phyloP scores from a whole-genome alignment of 2,888 invertebrate genomes.

The Drosophila rubida region DNA sequence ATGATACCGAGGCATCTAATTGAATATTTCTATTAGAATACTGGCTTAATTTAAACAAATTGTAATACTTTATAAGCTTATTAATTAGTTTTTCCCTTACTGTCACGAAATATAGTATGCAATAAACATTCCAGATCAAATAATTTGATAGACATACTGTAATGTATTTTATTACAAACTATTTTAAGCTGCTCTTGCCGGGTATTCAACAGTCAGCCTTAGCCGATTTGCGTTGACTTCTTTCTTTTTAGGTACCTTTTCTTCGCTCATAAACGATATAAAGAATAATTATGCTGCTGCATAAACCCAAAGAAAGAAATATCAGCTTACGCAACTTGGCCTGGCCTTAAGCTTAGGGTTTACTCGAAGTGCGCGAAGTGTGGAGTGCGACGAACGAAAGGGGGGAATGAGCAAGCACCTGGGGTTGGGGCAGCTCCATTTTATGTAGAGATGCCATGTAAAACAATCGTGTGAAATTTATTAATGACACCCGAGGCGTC shows the following conservation, averaged over 20 bases:
- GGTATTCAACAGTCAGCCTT: neutral
- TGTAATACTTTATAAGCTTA: too few species aligned
- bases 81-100: too few species aligned
- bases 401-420: neutral
- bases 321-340: constrained; percentile 70
- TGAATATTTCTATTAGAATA: too few species aligned
- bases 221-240: constrained; percentile 7
- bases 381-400: too few species aligned
- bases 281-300: constrained; percentile 77
- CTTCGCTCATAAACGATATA: constrained; percentile 66
- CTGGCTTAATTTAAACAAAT: too few species aligned
- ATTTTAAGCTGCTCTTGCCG: neutral
- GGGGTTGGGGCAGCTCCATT: constrained; percentile 9
- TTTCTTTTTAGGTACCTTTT: constrained; percentile 43
- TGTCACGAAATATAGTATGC: too few species aligned
- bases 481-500: constrained; percentile 47
- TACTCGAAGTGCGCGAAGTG: neutral
- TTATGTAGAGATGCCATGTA: constrained; percentile 68
- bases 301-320: constrained; percentile 50
- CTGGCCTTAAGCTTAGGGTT: constrained; percentile 23
- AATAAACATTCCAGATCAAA: too few species aligned
- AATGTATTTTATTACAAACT: too few species aligned
- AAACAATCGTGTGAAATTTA: constrained; percentile 78
- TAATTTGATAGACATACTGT: too few species aligned
- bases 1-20: too few species aligned